Conservation (phyloP, 2,797 vertebrate genomes). For the Tadarida brasiliensis region DNA sequence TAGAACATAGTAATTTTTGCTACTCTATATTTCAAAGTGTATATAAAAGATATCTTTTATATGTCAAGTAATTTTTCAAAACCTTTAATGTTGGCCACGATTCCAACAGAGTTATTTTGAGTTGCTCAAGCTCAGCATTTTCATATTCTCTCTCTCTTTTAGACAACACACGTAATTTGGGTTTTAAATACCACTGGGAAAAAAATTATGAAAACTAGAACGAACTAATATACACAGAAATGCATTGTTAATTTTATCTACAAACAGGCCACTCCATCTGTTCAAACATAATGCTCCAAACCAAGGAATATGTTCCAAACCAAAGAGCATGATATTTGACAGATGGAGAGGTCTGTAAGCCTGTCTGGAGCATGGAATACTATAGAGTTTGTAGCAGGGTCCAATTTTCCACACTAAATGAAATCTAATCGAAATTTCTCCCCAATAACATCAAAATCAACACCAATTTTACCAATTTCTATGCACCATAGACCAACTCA, state of each 20-base stretch:
- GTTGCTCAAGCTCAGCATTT: constrained; percentile 75
- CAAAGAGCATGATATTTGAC: constrained; percentile 84
- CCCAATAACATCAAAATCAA: constrained; percentile 66
- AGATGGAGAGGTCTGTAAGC: constrained; percentile 80
- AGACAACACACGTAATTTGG: constrained; percentile 67
- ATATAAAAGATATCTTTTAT: not conserved
- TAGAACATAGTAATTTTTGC: not conserved
- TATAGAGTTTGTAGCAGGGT: constrained; percentile 57
- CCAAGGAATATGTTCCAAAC: constrained; percentile 83
- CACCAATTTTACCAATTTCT: constrained; percentile 57
- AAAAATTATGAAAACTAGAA: constrained; percentile 80
- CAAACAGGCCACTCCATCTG: constrained; percentile 83
- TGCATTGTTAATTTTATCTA: constrained; percentile 84
- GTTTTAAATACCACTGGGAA: constrained; percentile 75
- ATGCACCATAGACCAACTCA: not conserved
- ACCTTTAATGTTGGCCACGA: not conserved
- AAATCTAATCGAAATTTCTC: constrained; percentile 69
- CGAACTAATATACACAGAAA: constrained; percentile 82
- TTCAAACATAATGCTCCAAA: constrained; percentile 82
- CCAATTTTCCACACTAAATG: constrained; percentile 74
- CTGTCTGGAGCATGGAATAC: constrained; percentile 71
- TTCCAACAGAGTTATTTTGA: constrained; percentile 38
- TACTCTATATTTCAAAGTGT: not conserved
- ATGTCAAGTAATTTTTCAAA: constrained; percentile 19
- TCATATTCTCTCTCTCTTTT: constrained; percentile 45